These are phyloP conservation scores for Nomada fucata DNA, from an alignment of 2,888 invertebrate genomes.

Conservation along the genomic window DNA sequence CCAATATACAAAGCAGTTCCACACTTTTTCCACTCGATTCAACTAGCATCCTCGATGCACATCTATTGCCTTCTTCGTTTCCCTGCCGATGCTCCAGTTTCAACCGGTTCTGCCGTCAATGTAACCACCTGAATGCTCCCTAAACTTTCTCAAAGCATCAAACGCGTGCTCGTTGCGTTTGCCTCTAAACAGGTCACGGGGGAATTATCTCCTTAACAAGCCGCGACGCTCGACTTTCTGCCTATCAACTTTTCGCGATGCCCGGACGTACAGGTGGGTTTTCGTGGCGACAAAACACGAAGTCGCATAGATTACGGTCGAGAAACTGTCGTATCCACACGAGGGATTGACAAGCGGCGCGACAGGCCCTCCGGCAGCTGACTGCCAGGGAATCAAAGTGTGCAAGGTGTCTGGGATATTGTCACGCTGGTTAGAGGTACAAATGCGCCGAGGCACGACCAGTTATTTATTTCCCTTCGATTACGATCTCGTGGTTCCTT, in stretches of 20 bases:
- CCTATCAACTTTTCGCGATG: slow-evolving; percentile 3
- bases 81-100: slow-evolving; percentile 27
- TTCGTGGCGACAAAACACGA: slow-evolving; percentile 26
- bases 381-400: slow-evolving; percentile 62
- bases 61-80: slow-evolving; percentile 25
- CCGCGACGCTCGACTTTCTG: neutral
- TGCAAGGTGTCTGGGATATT: slow-evolving; percentile 58
- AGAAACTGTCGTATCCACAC: slow-evolving; percentile 38
- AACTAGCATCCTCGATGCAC: neutral
- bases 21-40: neutral
- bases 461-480: slow-evolving; percentile 54
- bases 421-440: slow-evolving; percentile 59
- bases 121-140: slow-evolving; percentile 22
- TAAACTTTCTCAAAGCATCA: slow-evolving; percentile 41
- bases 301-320: slow-evolving; percentile 71
- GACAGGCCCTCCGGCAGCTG: slow-evolving; percentile 68
- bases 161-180: slow-evolving; percentile 13
- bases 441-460: slow-evolving; percentile 39
- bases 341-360: slow-evolving; percentile 58
- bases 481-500: slow-evolving; percentile 44
- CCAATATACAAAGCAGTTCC: neutral
- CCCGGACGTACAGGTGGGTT: slow-evolving; percentile 64
- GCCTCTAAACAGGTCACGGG: slow-evolving; percentile 17
- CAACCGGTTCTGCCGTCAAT: slow-evolving; percentile 37
- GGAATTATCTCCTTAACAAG: slow-evolving; percentile 33